Base-by-base conservation (phyloP, 2,888 invertebrate genomes). In the Coelinius sp. region DNA sequence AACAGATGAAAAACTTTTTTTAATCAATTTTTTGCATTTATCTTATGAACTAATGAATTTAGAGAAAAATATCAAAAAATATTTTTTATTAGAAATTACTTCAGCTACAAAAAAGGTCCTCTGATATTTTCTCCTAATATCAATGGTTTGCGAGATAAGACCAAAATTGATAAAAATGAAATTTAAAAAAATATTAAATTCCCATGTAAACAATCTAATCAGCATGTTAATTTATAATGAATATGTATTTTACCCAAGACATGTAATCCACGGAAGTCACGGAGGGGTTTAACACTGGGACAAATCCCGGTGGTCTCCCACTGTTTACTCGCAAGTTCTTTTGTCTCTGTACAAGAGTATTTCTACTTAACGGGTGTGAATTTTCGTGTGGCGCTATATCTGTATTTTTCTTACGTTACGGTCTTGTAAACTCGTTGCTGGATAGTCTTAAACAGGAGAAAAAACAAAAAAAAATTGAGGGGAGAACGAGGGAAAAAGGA, bases 341-440 rank as follows among this genome's bases (percentile, higher is more conserved):
- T 56, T 56, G 25, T n/a, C 56, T 25, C 12, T 56, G 25, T 56
- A 25, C 56, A 25, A 56, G 25, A 25, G 56, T 56, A 25, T 56
- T 56, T 27, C 27, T n/a, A n/a, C 27, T 17, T 56, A 56, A 56
- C 56, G 56, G 59, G 59, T 59, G 59, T 17, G 59, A 59, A 59
- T 27, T 59, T 59, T 56, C 27, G 31, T 27, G 25, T 56, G 56
- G 56, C 56, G 8, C 31, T 14, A 5, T 17, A 14, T 7, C 31
- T 31, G 6, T 25, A 24, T 2, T n/a, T 53, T 24, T 17, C n/a
- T 46, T 53, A 53, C 56, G 56, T 59, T 35, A 59, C 31, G 31
- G 31, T 59, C 59, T 10, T 59, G 59, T 59, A 35, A 59, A 70
- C 17, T 49, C 22, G 35, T 10, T 7, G 27, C 56, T 52, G 35